Evolutionary conservation across 92 coral and sea anemone species (phyloP).

Genomic region (Montipora capitata): DNA sequence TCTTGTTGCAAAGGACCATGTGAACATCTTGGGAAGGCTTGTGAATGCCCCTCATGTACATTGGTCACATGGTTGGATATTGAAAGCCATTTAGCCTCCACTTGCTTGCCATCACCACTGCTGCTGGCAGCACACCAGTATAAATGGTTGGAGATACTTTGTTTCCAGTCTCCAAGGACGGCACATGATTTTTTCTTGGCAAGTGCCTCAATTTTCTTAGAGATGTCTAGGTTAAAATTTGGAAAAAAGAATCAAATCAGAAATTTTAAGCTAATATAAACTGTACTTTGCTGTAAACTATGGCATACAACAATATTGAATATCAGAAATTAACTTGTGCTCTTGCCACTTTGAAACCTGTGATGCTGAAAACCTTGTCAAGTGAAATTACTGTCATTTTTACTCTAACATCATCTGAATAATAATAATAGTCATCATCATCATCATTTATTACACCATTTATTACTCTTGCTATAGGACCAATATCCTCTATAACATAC

Average conservation of each 20-base stretch:
- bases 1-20: constrained; percentile 58
- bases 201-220: constrained; percentile 64
- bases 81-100: constrained; percentile 65
- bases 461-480: neutral
- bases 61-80: constrained; percentile 42
- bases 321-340: constrained; percentile 2
- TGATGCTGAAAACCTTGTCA: constrained; percentile 14
- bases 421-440: neutral
- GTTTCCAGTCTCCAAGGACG: constrained; percentile 54
- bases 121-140: constrained; percentile 78
- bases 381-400: constrained; percentile 10
- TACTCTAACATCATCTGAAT: constrained; percentile 1
- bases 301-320: constrained; percentile 13
- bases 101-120: constrained; percentile 55
- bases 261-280: neutral
- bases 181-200: constrained; percentile 55
- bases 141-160: constrained; percentile 58
- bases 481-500: constrained; percentile 28
- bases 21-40: constrained; percentile 39
- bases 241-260: constrained; percentile 5
- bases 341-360: constrained; percentile 22
- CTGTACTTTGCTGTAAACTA: neutral
- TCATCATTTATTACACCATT: neutral
- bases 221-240: constrained; percentile 29
- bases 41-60: constrained; percentile 55